Percentiles rank a stretch among this genome's conserved stretches.
phyloP scores from a whole-genome alignment of 2,888 invertebrate species.

The Leptothorax acervorum region DNA sequence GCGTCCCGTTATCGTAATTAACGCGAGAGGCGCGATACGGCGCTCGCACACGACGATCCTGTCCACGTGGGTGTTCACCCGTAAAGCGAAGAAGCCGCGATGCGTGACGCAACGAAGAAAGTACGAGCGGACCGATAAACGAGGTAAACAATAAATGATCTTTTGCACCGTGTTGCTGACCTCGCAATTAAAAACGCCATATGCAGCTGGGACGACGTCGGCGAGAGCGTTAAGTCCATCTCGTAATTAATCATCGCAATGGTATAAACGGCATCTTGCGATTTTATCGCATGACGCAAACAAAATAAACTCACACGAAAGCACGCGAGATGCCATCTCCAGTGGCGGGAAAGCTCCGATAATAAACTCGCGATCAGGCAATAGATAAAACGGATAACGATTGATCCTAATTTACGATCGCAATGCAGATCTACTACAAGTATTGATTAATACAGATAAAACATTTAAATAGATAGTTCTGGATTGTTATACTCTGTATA shows the following conservation, averaged over 20 bases:
- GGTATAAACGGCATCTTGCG: conserved; percentile 39
- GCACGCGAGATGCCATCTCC: conserved; percentile 18
- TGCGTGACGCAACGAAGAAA: conserved; percentile 63
- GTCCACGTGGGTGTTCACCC: conserved; percentile 67
- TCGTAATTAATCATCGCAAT: conserved; percentile 53
- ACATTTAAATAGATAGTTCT: not conserved
- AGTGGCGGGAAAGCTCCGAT: not conserved
- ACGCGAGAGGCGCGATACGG: conserved; percentile 63
- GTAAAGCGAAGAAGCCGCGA: not conserved
- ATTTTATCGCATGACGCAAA: conserved; percentile 41
- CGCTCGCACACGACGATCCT: conserved; percentile 48
- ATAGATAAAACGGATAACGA: conserved; percentile 10
- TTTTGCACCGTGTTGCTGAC: conserved; percentile 13
- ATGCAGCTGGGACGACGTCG: not conserved
- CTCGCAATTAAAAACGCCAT: conserved; percentile 34
- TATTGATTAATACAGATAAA: not conserved
- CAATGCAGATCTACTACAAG: conserved; percentile 16
- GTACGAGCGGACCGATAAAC: conserved; percentile 57
- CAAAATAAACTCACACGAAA: conserved; percentile 31
- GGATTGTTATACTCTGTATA: not conserved
- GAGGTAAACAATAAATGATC: conserved; percentile 64
- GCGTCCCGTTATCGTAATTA: conserved; percentile 69
- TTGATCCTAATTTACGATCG: conserved; percentile 20
- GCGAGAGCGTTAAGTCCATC: conserved; percentile 14
- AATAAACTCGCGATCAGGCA: conserved; percentile 23